Conservation (phyloP, 2,113 vertebrate genomes). For the Dasyprocta punctata region DNA sequence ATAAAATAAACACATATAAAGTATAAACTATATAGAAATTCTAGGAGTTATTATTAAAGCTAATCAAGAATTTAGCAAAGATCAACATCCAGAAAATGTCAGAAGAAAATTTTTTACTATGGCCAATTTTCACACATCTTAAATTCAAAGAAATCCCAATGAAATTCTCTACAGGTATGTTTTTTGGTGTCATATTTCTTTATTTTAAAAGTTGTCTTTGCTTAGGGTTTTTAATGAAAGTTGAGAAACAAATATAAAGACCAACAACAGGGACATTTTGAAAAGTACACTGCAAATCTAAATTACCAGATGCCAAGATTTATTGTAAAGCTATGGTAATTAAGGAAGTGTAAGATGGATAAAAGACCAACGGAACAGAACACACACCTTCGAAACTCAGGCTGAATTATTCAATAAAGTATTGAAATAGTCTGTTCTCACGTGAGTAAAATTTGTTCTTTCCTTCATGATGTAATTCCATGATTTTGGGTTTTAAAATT, state of each 20-base stretch:
- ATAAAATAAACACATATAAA: not conserved
- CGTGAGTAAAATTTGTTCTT: conserved; percentile 5
- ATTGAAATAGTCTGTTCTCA: not conserved
- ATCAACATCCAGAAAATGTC: not conserved
- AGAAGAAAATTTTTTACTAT: not conserved
- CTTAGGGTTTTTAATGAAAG: not conserved
- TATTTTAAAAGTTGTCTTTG: not conserved
- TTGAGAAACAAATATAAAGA: not conserved
- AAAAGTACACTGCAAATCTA: not conserved
- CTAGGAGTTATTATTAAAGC: not conserved
- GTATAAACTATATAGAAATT: not conserved
- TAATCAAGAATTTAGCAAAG: conserved; percentile 8
- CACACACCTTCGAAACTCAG: not conserved
- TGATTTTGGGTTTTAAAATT: not conserved
- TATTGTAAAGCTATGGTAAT: not conserved
- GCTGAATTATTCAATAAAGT: not conserved
- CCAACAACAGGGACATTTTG: not conserved
- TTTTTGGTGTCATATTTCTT: not conserved
- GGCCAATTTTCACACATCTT: not conserved
- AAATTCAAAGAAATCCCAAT: conserved; percentile 35
- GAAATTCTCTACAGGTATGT: not conserved
- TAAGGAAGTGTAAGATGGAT: not conserved
- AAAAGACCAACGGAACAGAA: not conserved
- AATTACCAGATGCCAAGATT: not conserved
- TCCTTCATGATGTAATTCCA: not conserved